Conservation (phyloP, 2,797 vertebrate species). For the Dipus sagitta region DNA sequence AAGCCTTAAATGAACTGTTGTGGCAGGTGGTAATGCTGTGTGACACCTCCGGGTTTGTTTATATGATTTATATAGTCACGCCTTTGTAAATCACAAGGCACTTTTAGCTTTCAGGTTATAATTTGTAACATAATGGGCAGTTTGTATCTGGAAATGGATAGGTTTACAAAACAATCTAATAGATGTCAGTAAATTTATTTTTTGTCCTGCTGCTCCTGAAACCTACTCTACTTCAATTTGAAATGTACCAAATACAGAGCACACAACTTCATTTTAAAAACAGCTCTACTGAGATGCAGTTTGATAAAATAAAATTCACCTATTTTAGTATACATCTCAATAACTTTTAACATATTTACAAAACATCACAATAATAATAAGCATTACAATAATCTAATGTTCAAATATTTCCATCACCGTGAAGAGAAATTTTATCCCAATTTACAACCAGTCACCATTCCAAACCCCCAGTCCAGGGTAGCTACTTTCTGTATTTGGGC, state of each 20-base stretch:
- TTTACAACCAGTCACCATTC: neutral
- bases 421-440: neutral
- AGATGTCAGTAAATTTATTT: neutral
- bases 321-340: neutral
- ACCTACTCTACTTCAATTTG: neutral
- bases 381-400: neutral
- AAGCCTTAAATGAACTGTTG: conserved; percentile 59
- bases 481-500: neutral
- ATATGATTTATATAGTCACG: conserved; percentile 44
- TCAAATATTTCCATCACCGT: conserved; percentile 19
- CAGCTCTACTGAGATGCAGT: neutral
- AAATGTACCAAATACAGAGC: conserved; percentile 37
- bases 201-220: neutral
- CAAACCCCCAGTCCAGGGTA: neutral
- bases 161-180: conserved; percentile 31
- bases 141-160: neutral
- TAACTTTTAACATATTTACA: neutral
- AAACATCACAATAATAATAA: neutral
- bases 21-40: conserved; percentile 49
- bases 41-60: conserved; percentile 50
- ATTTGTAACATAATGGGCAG: conserved; percentile 13
- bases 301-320: neutral
- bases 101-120: conserved; percentile 48
- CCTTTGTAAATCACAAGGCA: conserved; percentile 57
- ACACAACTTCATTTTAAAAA: neutral